A percentile compares a stretch with the other conserved stretches of the same genome.
These are phyloP conservation scores for Dryococelus australis DNA, from an alignment of 2,888 invertebrate species.

Conservation along the genomic window DNA sequence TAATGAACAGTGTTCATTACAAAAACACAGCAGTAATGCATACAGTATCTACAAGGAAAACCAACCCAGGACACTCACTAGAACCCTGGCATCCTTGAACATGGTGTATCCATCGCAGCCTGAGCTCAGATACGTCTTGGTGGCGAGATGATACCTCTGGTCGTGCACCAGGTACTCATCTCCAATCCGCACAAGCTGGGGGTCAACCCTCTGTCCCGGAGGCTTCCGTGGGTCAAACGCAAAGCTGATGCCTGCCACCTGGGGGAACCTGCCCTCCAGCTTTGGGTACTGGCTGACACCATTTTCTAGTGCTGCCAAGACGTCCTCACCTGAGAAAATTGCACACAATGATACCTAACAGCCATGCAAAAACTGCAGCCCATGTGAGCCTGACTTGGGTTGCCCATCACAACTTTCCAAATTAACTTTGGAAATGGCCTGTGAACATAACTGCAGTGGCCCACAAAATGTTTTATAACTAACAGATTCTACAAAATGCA, in stretches of 20 bases:
- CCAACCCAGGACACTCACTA: conserved; percentile 63
- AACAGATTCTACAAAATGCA: no score
- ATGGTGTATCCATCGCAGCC: conserved; percentile 89
- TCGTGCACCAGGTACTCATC: conserved; percentile 79
- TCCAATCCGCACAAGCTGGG: conserved; percentile 79
- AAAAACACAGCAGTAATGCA: no score
- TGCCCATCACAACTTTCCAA: background rate
- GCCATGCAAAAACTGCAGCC: background rate
- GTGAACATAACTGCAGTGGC: background rate
- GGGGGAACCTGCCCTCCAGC: conserved; percentile 88
- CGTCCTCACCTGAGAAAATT: conserved; percentile 63
- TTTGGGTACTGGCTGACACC: conserved; percentile 86
- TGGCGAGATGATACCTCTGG: conserved; percentile 77
- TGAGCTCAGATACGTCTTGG: conserved; percentile 80
- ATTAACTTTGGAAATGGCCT: no score
- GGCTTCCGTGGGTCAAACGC: conserved; percentile 77
- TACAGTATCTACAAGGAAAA: no score
- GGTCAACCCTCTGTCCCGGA: conserved; percentile 73
- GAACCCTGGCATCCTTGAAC: conserved; percentile 74
- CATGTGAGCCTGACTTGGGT: background rate
- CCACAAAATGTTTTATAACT: background rate
- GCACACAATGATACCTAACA: background rate
- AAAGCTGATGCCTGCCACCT: conserved; percentile 81
- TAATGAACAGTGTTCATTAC: no score
- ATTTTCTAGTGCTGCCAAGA: conserved; percentile 81